phyloP scores from a whole-genome alignment of 2,113 vertebrate species.

The Quiscalus mexicanus region DNA sequence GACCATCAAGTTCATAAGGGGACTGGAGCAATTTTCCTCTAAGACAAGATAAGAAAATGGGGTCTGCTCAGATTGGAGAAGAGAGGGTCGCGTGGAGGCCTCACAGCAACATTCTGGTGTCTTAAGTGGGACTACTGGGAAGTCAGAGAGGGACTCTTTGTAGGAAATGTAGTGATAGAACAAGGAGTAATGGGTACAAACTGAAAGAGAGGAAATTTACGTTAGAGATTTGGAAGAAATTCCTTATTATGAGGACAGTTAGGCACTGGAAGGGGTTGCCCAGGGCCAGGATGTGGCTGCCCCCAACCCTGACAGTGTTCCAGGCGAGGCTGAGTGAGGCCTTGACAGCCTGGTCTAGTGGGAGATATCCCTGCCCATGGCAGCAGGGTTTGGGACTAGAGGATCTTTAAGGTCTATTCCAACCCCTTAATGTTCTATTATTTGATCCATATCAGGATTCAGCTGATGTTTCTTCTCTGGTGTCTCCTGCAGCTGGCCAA shows the following conservation, averaged over 20 bases:
- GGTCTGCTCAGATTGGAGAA: not conserved
- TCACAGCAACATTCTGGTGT: not conserved
- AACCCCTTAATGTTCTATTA: not conserved
- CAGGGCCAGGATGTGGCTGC: fast-evolving
- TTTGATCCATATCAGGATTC: not conserved
- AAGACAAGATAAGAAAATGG: not conserved
- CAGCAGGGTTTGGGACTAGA: not conserved
- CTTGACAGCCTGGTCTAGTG: not conserved
- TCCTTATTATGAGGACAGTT: not conserved
- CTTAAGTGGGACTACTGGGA: not conserved
- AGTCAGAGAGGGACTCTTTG: not conserved
- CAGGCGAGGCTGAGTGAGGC: not conserved
- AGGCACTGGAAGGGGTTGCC: not conserved
- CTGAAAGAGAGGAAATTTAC: not conserved
- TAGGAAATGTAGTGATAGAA: not conserved
- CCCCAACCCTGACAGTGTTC: not conserved
- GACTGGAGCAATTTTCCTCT: not conserved
- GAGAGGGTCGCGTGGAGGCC: not conserved
- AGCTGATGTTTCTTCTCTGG: not conserved
- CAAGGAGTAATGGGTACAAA: not conserved
- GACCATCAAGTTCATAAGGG: not conserved
- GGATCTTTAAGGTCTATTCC: not conserved
- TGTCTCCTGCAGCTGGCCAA: not conserved
- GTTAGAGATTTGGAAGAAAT: not conserved
- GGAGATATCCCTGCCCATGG: not conserved